Percentiles rank a stretch among this genome's conserved stretches.
Evolutionary conservation across 2,113 vertebrate genomes (phyloP).

Genomic region (Ia io): DNA sequence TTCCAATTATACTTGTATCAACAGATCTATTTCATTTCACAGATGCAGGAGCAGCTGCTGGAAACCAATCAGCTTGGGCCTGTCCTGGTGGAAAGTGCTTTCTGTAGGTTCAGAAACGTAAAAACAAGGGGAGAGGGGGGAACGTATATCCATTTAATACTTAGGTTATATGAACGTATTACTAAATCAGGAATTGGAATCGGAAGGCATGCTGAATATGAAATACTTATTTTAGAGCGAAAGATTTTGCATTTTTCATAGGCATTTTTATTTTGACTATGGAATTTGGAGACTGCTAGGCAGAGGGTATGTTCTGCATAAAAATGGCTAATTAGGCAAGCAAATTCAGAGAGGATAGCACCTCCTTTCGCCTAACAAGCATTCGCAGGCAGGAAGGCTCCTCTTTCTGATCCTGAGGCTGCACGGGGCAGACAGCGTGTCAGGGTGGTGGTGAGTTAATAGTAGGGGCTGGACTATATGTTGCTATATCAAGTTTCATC

Average conservation of each 20-base stretch:
- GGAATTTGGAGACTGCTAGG: neutral
- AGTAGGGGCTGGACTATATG: neutral
- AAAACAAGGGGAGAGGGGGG: neutral
- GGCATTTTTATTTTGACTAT: neutral
- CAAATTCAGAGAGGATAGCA: neutral
- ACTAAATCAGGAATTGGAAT: conserved; percentile 14
- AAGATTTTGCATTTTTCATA: neutral
- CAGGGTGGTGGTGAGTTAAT: neutral
- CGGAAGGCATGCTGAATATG: conserved; percentile 18
- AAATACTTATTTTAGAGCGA: neutral
- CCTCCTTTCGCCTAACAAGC: neutral
- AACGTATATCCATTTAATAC: neutral
- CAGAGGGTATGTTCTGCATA: neutral
- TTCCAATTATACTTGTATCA: conserved; percentile 69
- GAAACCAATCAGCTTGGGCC: neutral
- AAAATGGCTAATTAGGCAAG: neutral
- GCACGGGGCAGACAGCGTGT: neutral
- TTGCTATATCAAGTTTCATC: neutral
- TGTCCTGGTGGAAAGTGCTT: neutral
- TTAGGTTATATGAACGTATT: neutral
- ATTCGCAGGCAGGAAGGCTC: neutral
- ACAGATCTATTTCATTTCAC: conserved; percentile 73
- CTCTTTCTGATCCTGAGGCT: neutral
- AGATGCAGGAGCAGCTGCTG: conserved; percentile 15
- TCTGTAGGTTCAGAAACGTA: neutral